phyloP scores from a whole-genome alignment of 1,140 invertebrate genomes.

The Ganaspis sp. region DNA sequence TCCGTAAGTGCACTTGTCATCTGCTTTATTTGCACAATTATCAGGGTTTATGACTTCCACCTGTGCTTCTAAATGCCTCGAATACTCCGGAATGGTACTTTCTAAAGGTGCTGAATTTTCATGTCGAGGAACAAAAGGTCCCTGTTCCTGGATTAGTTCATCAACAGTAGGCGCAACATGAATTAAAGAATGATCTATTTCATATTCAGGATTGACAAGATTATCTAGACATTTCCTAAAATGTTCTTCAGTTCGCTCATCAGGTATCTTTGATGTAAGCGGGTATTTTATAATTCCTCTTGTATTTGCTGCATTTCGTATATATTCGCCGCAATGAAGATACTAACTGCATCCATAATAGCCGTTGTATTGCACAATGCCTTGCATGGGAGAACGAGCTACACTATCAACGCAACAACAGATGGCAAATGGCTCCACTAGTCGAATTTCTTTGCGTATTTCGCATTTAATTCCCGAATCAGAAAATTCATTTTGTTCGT shows the following conservation, averaged over 20 bases:
- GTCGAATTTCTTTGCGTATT: not conserved
- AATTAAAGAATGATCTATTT: too few species aligned
- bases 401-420: conserved; percentile 4
- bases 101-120: too few species aligned
- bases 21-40: too few species aligned
- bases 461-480: conserved; percentile 26
- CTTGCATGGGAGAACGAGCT: conserved; percentile 37
- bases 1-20: too few species aligned
- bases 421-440: not conserved
- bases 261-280: not conserved
- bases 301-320: not conserved
- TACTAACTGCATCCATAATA: conserved; percentile 34
- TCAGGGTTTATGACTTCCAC: too few species aligned
- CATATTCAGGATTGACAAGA: not conserved
- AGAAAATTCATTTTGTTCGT: conserved; percentile 33
- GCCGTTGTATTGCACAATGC: conserved; percentile 20
- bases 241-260: conserved; percentile 32
- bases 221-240: not conserved
- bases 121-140: too few species aligned
- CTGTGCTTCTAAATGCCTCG: too few species aligned
- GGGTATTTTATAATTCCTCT: conserved; percentile 31
- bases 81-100: too few species aligned
- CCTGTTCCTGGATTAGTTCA: too few species aligned
- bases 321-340: not conserved
- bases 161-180: too few species aligned